Base-by-base conservation (phyloP, 2,113 vertebrate species). In the Anhinga anhinga region DNA sequence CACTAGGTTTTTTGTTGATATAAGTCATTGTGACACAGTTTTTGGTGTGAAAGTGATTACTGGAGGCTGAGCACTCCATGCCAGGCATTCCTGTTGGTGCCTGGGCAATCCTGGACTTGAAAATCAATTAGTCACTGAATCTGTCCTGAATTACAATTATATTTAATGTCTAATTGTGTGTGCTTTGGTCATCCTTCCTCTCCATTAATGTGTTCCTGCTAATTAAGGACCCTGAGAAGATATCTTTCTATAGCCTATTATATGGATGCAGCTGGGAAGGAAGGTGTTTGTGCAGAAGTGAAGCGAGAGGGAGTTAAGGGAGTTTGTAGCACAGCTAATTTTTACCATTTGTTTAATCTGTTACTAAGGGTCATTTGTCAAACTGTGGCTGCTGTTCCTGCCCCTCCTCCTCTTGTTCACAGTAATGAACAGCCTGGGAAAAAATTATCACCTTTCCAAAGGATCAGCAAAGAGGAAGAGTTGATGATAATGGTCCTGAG, bases 311-410 rank as follows among this genome's bases (percentile, higher is more conserved):
- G 49, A 93, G 77, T 96, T 95, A 77, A 82, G 85, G 78, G 78
- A 93, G 81, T 92, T 93, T 89, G 90, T 74, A 80, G 86, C 56
- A 70, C 49, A 72, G 93, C 93, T 97, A 87, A 94, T 95, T 97
- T 97, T 97, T 97, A 95, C 86, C 61, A 73, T 96, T 97, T 96
- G 96, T 97, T 98, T 97, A 98, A 98, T 97, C 92, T 97, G 67
- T 98, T 95, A 96, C 97, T 95, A 92, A 96, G 93, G 93, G 88
- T 97, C 94, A 90, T 94, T 90, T 96, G 86, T 97, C 96, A 96
- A 97, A 94, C 63, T 20, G 65, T 65, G 62, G 77, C 78, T 88
- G 84, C 82, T 95, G 89, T 88, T 97, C 78, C 88, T 97, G 86
- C n/a, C 52, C 86, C 86, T 89, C 59, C 84, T 77, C 42, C 22